Base-by-base conservation (phyloP, 2,797 vertebrate species). In the Squalus acanthias region DNA sequence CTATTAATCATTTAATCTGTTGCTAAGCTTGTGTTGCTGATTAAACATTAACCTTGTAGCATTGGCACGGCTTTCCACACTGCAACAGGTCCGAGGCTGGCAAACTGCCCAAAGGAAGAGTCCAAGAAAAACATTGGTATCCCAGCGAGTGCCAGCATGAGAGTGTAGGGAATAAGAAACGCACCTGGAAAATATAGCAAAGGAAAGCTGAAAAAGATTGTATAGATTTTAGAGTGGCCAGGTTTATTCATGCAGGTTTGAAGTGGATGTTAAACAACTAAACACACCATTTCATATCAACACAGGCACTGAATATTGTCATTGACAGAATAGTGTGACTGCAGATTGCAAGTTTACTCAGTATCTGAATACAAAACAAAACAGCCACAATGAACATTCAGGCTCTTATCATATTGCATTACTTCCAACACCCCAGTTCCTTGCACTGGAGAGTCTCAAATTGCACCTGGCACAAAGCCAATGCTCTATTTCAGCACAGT, bases 41-140 rank as follows among this genome's bases (percentile, higher is more conserved):
- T 74, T 65, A 96, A 87, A 10, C 15, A 29, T 63, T 65, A 70
- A 98, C 98, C 98, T 98, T 98, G 98, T 97, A 98, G 98, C 89
- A 98, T 96, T 0, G 98, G 98, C 15, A 98, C 96, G 96, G 98
- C 89, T 96, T 97, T 98, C 98, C 98, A 98, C 82, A 98, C 0
- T 0, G 97, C 98, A 97, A 98, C 96, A 53, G 98, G 98, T 76
- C 98, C 98, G 96, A 97, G 96, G 95, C 98, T 98, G 96, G 98
- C 97, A 98, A 98, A 98, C 95, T 98, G 98, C 87, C 98, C 98
- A 33, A 98, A 96, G 57, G 98, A 98, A 96, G 98, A 98, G 96
- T 98, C 98, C 96, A 98, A 67, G 96, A 98, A 98, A 97, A 98
- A 98, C 79, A 98, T 96, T 4, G 98, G 98, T 39, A 98, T 97